Evolutionary conservation across 2,113 vertebrate genomes (phyloP), one percentile per base, ranked within the genome.

Genomic region (Circaetus gallicus): DNA sequence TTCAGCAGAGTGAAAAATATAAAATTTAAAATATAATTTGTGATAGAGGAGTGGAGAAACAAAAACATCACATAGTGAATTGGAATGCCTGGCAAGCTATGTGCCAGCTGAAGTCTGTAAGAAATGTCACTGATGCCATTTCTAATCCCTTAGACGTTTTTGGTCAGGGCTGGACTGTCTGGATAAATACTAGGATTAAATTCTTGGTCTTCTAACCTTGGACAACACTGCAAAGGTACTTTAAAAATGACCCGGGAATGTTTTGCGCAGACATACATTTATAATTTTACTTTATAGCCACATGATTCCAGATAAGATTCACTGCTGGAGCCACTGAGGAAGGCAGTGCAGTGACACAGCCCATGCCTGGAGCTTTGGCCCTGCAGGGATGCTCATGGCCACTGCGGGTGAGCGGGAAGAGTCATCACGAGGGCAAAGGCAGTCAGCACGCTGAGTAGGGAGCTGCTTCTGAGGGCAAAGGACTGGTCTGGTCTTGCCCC

Each of bases 361-460:
- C n/a, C 0, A 2, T 43, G 26, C 6, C 31, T 42, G 31, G 5
- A 40, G 74, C 16, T 56, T 43, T 70, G 38, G 21, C 45, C 42
- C 43, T 47, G 15, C 34, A 25, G 45, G 29, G 74, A 19, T 67
- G 42, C n/a, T 63, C 49, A 1, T 5, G 28, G 21, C n/a, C 55
- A 12, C n/a, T 6, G 15, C 0, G 1, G 11, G 28, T 12, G 29
- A 31, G 49, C 14, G 6, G 34, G 20, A 69, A 53, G 25, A 49
- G 55, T 18, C 42, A 11, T 55, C 49, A 4, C 0, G 0, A n/a
- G 25, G 72, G 6, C 15, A 52, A 52, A 87, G 45, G 34, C 17
- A 26, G 38, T 4, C 56, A 22, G 7, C 25, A 9, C 0, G 0
- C 0, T 4, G 21, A 66, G 28, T 3, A 1, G 4, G 34, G 50